A percentile compares a stretch with the other conserved stretches of the same genome.
phyloP scores from a whole-genome alignment of 2,113 vertebrate species.

The Sinocyclocheilus anshuiensis region DNA sequence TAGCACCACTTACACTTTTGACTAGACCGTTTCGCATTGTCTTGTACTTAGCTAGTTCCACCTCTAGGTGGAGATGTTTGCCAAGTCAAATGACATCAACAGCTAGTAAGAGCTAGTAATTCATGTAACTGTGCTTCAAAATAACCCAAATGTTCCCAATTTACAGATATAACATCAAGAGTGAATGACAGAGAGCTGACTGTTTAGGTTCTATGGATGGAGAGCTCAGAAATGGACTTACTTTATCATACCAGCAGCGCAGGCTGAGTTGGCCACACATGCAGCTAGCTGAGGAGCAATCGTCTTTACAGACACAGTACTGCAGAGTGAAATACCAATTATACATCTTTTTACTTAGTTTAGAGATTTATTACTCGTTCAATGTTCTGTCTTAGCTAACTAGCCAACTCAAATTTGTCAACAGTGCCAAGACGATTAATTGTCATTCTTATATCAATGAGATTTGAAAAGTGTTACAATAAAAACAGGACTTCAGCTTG shows the following conservation, averaged over 20 bases:
- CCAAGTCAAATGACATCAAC: not conserved
- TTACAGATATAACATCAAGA: not conserved
- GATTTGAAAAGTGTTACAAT: not conserved
- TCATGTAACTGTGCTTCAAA: not conserved
- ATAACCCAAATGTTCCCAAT: not conserved
- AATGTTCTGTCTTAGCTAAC: not conserved
- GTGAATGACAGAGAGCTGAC: no score
- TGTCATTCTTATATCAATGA: not conserved
- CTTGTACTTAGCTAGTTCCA: constrained; percentile 10
- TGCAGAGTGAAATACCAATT: constrained; percentile 58
- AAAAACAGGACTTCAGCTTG: not conserved
- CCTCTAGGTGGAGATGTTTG: constrained; percentile 33
- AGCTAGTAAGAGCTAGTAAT: not conserved
- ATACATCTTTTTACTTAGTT: not conserved
- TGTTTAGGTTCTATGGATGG: not conserved
- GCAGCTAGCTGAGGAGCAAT: constrained; percentile 94
- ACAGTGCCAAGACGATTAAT: not conserved
- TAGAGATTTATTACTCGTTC: not conserved
- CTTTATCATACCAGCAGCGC: constrained; percentile 97
- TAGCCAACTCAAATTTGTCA: not conserved
- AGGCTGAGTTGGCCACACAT: constrained; percentile 98
- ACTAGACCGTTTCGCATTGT: not conserved
- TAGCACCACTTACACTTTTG: not conserved
- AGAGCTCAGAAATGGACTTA: constrained; percentile 65
- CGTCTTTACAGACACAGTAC: constrained; percentile 96